Evolutionary conservation across 1,140 invertebrate genomes (phyloP).

Genomic region (Probaryconus sp.): DNA sequence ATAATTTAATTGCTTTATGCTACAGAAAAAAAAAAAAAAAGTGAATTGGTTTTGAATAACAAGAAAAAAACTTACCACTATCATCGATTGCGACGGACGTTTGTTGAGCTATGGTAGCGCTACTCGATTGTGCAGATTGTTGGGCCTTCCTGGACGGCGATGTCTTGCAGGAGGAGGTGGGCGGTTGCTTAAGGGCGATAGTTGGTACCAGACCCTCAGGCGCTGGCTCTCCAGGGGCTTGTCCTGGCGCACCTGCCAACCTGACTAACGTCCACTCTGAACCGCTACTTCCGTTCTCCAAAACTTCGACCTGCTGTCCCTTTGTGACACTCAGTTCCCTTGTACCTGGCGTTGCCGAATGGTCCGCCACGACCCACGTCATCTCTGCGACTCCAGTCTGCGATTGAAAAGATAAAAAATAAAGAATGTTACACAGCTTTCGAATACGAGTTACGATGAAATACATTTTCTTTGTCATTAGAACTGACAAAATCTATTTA

Average conservation of each 20-base stretch:
- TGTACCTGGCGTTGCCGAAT: slow-evolving; percentile 82
- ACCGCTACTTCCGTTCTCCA: slow-evolving; percentile 81
- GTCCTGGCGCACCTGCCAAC: slow-evolving; percentile 76
- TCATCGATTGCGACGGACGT: slow-evolving; percentile 70
- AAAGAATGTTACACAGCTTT: too few relatives aligned
- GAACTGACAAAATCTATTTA: too few relatives aligned
- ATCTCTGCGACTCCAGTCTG: slow-evolving; percentile 86
- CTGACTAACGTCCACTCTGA: slow-evolving; percentile 79
- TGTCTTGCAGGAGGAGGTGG: slow-evolving; percentile 79
- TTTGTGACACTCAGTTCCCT: slow-evolving; percentile 88
- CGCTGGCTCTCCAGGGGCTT: slow-evolving; percentile 77
- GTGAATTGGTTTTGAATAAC: too few relatives aligned
- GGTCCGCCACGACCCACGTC: slow-evolving; percentile 92
- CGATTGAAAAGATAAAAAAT: slow-evolving; percentile 63
- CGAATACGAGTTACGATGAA: too few relatives aligned
- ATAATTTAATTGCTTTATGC: too few relatives aligned
- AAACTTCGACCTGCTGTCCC: slow-evolving; percentile 94
- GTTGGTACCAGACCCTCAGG: slow-evolving; percentile 91
- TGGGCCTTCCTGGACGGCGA: slow-evolving; percentile 80
- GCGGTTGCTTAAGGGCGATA: slow-evolving; percentile 88
- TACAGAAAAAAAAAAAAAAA: too few relatives aligned
- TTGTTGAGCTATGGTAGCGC: slow-evolving; percentile 63
- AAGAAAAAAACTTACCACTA: slow-evolving; percentile 72
- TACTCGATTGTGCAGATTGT: slow-evolving; percentile 22
- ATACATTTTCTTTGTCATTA: not conserved